phyloP scores from a whole-genome alignment of 2,113 vertebrate genomes.

The Mobula birostris region DNA sequence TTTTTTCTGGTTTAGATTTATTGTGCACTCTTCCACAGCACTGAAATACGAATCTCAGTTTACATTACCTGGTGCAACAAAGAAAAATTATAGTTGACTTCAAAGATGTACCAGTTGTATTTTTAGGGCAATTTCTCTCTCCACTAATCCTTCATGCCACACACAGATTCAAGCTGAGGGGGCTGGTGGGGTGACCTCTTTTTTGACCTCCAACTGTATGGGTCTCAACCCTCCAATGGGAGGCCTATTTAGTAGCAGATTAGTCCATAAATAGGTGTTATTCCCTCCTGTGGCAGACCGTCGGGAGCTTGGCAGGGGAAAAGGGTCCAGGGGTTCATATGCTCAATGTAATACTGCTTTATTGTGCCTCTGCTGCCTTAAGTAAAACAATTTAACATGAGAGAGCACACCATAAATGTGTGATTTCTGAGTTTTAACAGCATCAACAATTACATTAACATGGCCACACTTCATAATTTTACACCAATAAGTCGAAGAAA shows the following conservation, averaged over 20 bases:
- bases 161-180: neutral
- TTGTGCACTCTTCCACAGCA: slow-evolving; percentile 39
- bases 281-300: neutral
- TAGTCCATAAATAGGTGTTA: neutral
- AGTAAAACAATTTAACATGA: neutral
- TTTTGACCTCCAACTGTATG: neutral
- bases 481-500: too few relatives aligned
- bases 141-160: neutral
- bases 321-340: too few relatives aligned
- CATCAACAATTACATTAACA: too few relatives aligned
- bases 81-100: slow-evolving; percentile 42
- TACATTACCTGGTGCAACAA: slow-evolving; percentile 42
- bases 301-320: neutral
- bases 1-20: neutral
- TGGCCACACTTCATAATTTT: neutral
- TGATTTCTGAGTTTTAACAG: neutral
- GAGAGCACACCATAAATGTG: neutral
- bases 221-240: neutral
- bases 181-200: neutral
- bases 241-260: neutral
- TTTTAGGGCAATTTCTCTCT: neutral
- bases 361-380: neutral
- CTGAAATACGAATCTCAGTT: slow-evolving; percentile 38
- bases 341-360: too few relatives aligned
- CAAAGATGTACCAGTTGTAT: neutral